Base-by-base conservation (phyloP, 2,113 vertebrate genomes). In the Pavo muticus region DNA sequence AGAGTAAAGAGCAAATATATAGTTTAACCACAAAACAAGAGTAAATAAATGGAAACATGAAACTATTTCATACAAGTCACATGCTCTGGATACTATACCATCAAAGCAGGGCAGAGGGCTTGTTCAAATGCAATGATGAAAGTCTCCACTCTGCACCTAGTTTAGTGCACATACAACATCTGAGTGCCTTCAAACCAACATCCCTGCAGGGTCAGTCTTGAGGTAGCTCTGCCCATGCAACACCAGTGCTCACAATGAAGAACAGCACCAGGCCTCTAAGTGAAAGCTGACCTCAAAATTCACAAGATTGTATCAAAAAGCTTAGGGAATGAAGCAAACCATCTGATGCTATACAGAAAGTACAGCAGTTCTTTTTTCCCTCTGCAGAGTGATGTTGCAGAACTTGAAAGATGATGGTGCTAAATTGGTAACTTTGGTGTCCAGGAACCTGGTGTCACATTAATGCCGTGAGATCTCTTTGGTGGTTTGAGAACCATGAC, bases 81-180 rank as follows among this genome's bases (percentile, higher is more conserved):
- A 13, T 27, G 18, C 40, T 23, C 42, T 61, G 57, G 11, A 13
- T 45, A 32, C 17, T 32, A 32, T 56, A 30, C 16, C 16, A 25
- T 21, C 35, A 74, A 79, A 74, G n/a, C 50, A 82, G 45, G 0
- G 0, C 40, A 52, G 35, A 3, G 5, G 37, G 32, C 9, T 81
- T 60, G 27, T 64, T 77, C 87, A 61, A 78, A 90, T 5, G 32
- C 29, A 50, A 11, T 11, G 45, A 56, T 54, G 30, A 71, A 70
- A 82, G 23, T 21, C 44, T 84, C 8, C 24, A 15, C 18, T 10
- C 27, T 87, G 32, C 23, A 44, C 5, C 23, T 9, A 16, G 27
- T 74, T 47, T 40, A 70, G 20, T 1, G 1, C 44, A n/a, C 1
- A 6, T 45, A 47, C 37, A 64, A 5, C 1, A 12, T 35, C n/a